Conservation (phyloP, 2,113 vertebrate genomes). For the Ptilonorhynchus violaceus region DNA sequence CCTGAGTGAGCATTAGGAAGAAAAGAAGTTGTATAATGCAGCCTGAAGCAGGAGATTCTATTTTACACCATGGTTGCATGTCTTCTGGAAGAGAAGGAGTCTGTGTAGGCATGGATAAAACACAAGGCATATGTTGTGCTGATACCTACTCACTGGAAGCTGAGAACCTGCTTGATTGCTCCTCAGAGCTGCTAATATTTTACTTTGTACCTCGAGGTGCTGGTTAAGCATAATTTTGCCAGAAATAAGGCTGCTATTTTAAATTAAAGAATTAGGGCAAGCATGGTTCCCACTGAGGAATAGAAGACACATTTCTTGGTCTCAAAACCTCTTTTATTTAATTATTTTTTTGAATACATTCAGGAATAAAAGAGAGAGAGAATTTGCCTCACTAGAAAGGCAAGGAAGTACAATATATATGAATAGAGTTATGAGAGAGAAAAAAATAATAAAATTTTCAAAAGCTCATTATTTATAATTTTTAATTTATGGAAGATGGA, state of each 20-base stretch:
- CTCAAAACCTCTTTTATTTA: background rate
- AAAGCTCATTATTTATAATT: background rate
- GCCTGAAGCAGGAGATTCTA: background rate
- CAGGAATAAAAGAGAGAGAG: background rate
- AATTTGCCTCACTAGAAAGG: background rate
- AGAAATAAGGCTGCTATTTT: background rate
- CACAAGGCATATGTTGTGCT: accelerated
- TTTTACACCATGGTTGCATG: background rate
- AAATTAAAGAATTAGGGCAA: background rate
- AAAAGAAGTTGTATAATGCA: background rate
- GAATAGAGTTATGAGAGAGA: background rate
- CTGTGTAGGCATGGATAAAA: background rate
- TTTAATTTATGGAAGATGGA: background rate
- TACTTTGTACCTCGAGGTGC: accelerated
- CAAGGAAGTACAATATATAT: background rate
- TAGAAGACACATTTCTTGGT: background rate
- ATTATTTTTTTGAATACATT: background rate
- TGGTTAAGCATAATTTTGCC: background rate
- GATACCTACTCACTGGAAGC: background rate
- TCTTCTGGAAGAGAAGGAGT: background rate
- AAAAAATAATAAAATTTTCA: background rate
- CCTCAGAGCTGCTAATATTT: background rate
- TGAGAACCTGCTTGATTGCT: background rate
- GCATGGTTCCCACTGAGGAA: background rate
- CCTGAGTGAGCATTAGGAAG: background rate